Base-by-base conservation (phyloP, 2,797 vertebrate species). In the Xyrichtys novacula region DNA sequence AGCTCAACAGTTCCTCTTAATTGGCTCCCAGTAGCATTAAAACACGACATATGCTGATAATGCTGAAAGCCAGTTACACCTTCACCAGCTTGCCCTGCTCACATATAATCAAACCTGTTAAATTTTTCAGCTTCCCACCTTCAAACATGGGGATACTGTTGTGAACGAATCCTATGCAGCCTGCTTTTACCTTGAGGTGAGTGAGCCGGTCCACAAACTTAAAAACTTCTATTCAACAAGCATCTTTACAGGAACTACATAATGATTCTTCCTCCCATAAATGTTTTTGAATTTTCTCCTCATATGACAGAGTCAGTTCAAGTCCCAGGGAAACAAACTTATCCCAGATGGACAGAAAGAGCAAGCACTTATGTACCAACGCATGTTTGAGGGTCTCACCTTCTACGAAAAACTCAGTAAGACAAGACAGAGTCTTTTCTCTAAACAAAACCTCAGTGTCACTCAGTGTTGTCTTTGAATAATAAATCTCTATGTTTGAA, bases 121-220 rank as follows among this genome's bases (percentile, higher is more conserved):
- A 17, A 10, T 39, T 10, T 42, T 23, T 78, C 55, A 94, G 93
- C 78, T 94, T 47, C 94, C 93, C 1, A 55, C 90, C 3, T 93
- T 94, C 76, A 93, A 91, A 74, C 91, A 94, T 9, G 78, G 92
- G 40, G 64, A 92, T 56, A 66, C 44, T 28, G 28, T 88, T 1
- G 63, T 94, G 34, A 94, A 94, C 6, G 93, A 94, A 20, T 94
- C 94, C 6, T 90, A 81, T 1, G 89, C 74, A 1, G 77, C 68
- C 49, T 93, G 93, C 65, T 76, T 93, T 67, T 94, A 94, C 76
- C 80, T 94, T 78, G 92, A 94, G 92, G 94, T 94, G 65, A 90
- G 83, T 9, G 28, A 43, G 1, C 3, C 11, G 26, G 16, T 48
- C 5, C 7, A 7, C 26, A 5, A 2, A 10, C n/a, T n/a, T 9